These are phyloP conservation scores for Centropus unirufus DNA, from an alignment of 2,113 vertebrate species.

Conservation along the genomic window DNA sequence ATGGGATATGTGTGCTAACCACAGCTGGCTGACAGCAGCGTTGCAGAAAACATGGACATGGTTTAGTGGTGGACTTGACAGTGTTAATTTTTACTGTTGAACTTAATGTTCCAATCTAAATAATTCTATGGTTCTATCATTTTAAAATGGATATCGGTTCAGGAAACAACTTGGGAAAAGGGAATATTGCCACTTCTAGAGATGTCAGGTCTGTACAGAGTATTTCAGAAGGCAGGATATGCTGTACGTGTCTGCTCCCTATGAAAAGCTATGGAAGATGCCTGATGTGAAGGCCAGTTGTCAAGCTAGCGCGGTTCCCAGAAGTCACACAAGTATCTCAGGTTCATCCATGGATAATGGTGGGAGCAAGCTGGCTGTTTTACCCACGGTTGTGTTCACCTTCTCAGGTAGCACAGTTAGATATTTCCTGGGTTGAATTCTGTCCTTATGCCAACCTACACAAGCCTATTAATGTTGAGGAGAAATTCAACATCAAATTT, in stretches of 20 bases:
- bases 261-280: fast-evolving
- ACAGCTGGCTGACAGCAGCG: neutral
- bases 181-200: neutral
- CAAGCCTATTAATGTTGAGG: neutral
- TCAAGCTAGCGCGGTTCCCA: neutral
- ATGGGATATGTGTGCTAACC: fast-evolving
- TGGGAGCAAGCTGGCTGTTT: neutral
- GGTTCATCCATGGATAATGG: fast-evolving
- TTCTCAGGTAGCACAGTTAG: neutral
- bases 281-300: neutral
- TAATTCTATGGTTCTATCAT: too few species aligned
- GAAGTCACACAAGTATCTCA: neutral
- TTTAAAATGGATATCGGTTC: neutral
- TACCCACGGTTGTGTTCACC: neutral
- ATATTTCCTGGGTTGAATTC: neutral
- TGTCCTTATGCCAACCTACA: neutral
- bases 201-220: fast-evolving
- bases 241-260: neutral
- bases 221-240: neutral
- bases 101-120: too few species aligned
- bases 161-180: neutral
- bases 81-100: too few species aligned
- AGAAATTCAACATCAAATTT: neutral
- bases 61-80: too few species aligned
- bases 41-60: neutral